These are phyloP conservation scores for Phalacrocorax brasilianus DNA, from an alignment of 2,113 vertebrate genomes.

Conservation along the genomic window DNA sequence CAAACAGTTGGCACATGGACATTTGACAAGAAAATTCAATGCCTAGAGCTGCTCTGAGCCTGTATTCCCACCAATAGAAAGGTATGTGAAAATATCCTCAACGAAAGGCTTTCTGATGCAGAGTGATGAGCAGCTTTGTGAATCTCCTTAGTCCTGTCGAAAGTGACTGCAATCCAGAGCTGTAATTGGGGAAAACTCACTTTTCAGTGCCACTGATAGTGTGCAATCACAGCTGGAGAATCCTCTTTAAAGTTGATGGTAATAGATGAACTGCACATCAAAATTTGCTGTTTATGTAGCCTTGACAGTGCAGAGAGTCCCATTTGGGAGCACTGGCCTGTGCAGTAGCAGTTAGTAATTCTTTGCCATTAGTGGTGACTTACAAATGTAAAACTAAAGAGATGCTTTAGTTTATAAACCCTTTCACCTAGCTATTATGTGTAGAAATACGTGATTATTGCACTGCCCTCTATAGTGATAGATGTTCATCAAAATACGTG, in stretches of 20 bases:
- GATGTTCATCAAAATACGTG: neutral
- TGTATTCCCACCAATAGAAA: rapidly evolving
- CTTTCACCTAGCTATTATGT: neutral
- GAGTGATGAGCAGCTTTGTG: neutral
- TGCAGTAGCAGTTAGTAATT: neutral
- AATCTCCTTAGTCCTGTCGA: neutral
- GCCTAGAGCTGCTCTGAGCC: neutral
- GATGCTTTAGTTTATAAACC: neutral
- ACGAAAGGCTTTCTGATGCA: neutral
- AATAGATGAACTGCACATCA: neutral
- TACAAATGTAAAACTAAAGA: neutral
- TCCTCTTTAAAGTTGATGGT: neutral
- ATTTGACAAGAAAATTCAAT: neutral
- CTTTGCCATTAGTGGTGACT: neutral
- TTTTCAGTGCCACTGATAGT: neutral
- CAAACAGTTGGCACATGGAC: rapidly evolving
- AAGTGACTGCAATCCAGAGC: neutral
- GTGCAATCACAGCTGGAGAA: neutral
- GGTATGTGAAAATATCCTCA: neutral
- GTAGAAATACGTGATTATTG: neutral
- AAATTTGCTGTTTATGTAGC: neutral
- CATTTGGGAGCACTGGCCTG: neutral
- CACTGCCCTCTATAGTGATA: neutral
- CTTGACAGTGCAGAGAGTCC: neutral
- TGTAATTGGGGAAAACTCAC: neutral